Evolutionary conservation across 2,888 invertebrate species (phyloP), one percentile per base, ranked within the genome.

Genomic region (Stegana nigrithorax): DNA sequence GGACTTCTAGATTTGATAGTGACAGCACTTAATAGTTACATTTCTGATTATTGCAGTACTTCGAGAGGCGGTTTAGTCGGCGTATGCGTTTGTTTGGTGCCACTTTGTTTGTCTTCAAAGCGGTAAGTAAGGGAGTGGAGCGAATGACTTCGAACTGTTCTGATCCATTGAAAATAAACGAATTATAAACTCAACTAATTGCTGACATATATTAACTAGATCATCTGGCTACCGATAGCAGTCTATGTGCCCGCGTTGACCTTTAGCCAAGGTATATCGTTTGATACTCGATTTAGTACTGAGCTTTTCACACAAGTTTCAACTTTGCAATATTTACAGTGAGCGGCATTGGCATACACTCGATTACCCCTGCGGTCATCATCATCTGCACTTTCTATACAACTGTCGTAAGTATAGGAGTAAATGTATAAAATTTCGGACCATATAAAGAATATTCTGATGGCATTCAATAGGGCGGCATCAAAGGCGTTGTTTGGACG

Each of bases 361-460:
- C 92, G 19, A 90, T 94, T 3, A 93, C 94, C 0, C 91, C 94
- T 0, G 89, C 93, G 26, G 92, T 95, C 3, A 94, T 94, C 81
- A 85, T 91, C 21, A 82, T 84, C 90, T 70, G 92, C 86, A 96
- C 95, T 71, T 95, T 96, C 85, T 97, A 97, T 85, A 96, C 96
- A 1, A 93, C 94, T 59, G 94, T 69, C 93, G 94, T 87, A 92
- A 93, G 74, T 91, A 14, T 44, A 55, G 14, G n/a, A 58, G 26
- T 26, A 19, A 39, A 19, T 44, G 25, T 44, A 44, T 42, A 25
- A 39, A 14, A 57, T 21, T 26, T 8, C 4, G 29, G 12, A 26
- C 8, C 8, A 8, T 19, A 10, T 19, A n/a, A 60, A 26, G 2
- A 12, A n/a, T 45, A n/a, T 19, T n/a, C 5, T 60, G n/a, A 8